A percentile compares a stretch with the other conserved stretches of the same genome.
phyloP scores from a whole-genome alignment of 1,140 invertebrate genomes.

The Latrodectus geometricus region DNA sequence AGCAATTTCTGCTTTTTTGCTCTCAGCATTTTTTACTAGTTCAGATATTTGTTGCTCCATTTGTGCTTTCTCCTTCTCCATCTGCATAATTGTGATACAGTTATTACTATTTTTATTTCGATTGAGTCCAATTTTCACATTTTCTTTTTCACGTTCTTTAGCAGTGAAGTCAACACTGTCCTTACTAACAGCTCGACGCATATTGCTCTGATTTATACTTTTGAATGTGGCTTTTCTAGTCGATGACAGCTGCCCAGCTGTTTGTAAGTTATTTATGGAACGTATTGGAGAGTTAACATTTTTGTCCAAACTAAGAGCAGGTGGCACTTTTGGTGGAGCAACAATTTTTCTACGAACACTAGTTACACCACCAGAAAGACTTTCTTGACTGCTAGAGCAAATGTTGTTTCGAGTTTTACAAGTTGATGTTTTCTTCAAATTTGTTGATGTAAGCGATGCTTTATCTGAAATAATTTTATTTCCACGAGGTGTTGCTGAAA shows the following conservation, averaged over 20 bases:
- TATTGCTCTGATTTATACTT: conserved; percentile 21
- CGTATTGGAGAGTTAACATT: conserved; percentile 47
- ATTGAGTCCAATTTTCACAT: conserved; percentile 39
- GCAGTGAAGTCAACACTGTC: conserved; percentile 49
- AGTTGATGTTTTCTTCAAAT: conserved; percentile 2
- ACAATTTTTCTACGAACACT: conserved; percentile 34
- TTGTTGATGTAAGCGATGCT: neutral
- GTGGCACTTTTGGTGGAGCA: conserved; percentile 16
- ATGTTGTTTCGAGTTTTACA: conserved; percentile 1
- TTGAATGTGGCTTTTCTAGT: conserved; percentile 10
- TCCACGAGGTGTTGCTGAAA: conserved; percentile 6
- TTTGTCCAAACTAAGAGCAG: conserved; percentile 24
- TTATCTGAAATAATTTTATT: conserved; percentile 1
- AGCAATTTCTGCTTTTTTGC: conserved; percentile 67
- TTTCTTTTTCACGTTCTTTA: conserved; percentile 54
- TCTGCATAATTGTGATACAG: conserved; percentile 56
- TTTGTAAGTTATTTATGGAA: conserved; percentile 42
- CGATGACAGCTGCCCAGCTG: neutral
- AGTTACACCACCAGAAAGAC: conserved; percentile 12
- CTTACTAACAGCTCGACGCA: conserved; percentile 57
- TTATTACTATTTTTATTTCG: conserved; percentile 53
- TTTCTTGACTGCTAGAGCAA: conserved; percentile 46
- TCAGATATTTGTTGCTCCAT: conserved; percentile 72
- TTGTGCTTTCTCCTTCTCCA: conserved; percentile 71
- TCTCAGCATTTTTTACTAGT: conserved; percentile 67